Evolutionary conservation across 2,797 vertebrate genomes (phyloP).

Genomic region (Channallabes apus): DNA sequence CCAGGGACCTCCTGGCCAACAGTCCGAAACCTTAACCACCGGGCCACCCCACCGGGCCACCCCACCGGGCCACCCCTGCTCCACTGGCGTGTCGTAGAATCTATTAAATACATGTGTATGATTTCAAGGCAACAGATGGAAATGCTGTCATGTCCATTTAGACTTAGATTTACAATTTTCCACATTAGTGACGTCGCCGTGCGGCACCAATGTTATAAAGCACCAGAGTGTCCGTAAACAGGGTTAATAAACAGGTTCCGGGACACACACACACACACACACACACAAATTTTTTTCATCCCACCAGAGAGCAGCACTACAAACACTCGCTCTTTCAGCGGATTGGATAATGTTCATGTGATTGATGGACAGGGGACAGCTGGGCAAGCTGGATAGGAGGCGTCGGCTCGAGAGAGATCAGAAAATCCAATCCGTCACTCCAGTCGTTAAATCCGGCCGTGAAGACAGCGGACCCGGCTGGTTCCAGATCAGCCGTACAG

Average conservation of each 20-base stretch:
- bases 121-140: too few species aligned
- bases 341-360: background rate
- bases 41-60: too few species aligned
- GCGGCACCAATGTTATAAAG: background rate
- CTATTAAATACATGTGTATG: too few species aligned
- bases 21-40: too few species aligned
- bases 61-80: too few species aligned
- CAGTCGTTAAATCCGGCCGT: background rate
- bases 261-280: background rate
- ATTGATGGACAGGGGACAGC: conserved; percentile 18
- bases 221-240: background rate
- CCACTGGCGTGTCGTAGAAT: too few species aligned
- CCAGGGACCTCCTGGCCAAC: too few species aligned
- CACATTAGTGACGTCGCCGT: background rate
- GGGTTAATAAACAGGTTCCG: background rate
- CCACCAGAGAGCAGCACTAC: too few species aligned
- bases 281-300: too few species aligned
- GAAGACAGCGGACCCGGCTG: too few species aligned
- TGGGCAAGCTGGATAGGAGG: background rate
- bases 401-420: background rate
- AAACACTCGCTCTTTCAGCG: background rate
- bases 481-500: background rate
- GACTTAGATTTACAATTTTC: too few species aligned
- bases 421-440: background rate
- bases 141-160: too few species aligned